Evolutionary conservation across 2,113 vertebrate species (phyloP), one percentile per base, ranked within the genome.

Genomic region (Regulus satrapa): DNA sequence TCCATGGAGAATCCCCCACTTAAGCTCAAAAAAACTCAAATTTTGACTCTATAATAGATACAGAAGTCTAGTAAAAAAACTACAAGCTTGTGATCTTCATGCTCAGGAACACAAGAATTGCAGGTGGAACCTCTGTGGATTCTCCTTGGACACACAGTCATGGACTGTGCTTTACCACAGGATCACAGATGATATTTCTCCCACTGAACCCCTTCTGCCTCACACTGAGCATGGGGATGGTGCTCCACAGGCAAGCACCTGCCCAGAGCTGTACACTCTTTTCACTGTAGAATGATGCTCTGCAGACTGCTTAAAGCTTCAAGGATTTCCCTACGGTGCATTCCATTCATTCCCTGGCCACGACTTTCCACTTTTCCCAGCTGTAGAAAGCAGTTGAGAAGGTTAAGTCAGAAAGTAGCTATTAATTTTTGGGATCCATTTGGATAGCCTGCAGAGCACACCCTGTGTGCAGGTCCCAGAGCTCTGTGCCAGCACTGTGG

Each of bases 401-500:
- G 5, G 2, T 58, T 28, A 81, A 63, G 43, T 49, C 9, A 58
- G 66, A 76, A 90, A 55, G 45, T 28, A 68, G 4, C 20, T 55
- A 28, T 18, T 68, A 12, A 48, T 17, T 74, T 71, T 38, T 5
- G n/a, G 29, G 26, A 74, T 49, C 15, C 3, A 3, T 89, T 89
- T 69, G 58, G 51, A 48, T 18, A n/a, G 32, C 9, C 43, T 89
- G 76, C 29, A 51, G 74, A 62, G 41, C 23, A 34, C 10, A 20
- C 3, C 3, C 3, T 14, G 13, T 3, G 14, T 52, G 49, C 66
- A 68, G 56, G 72, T 75, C 14, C 8, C 28, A 12, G 20, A 31
- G 86, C 74, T 64, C 67, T 46, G 28, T 69, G 63, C 32, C 5
- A 9, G 49, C 32, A 32, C 15, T 0, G 0, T 0, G 1, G 13